Base-by-base conservation (phyloP, 2,888 invertebrate genomes). In the Ichneumoninae sp. region DNA sequence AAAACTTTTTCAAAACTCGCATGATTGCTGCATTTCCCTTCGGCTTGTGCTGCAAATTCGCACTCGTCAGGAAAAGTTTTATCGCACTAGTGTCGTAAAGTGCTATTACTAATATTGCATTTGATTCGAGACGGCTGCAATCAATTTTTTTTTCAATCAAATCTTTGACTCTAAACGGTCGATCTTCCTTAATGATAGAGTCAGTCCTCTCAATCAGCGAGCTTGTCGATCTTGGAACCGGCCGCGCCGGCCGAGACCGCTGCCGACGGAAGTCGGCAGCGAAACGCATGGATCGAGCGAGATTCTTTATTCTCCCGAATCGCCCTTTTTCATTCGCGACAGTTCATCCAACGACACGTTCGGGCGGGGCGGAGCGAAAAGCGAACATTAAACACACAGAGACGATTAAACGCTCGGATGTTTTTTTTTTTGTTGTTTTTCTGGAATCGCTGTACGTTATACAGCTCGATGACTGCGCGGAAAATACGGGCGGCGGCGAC, bases 181-280 rank as follows among this genome's bases (percentile, higher is more conserved):
- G 10, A 40, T 40, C 10, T 8, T 40, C 33, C 16, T 16, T 13
- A 50, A 50, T 52, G 7, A 52, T 52, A 57, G 26, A 60, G 30
- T 60, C 26, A 26, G 3, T 60, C 16, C 13, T 10, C 10, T 30
- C 30, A 60, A 16, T 66, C 66, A 36, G 40, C 10, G 40, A 66
- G 40, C 36, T 40, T 40, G 40, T 66, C 40, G 19, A 66, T 66
- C 66, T 19, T 22, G 66, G 19, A 52, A 40, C 7, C 3, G 8
- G 36, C 5, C 40, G 26, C n/a, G 40, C 65, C 4, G 16, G 22
- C 22, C 26, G 16, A 66, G 22, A 66, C 13, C n/a, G 8, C 54
- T 36, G 1, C 75, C 75, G 75, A n/a, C n/a, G n/a, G n/a, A n/a
- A n/a, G n/a, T 52, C 75, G 75, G 75, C 47, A 10, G 22, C 50